phyloP scores from a whole-genome alignment of 2,888 invertebrate species.

The Tenthredo mesomela region DNA sequence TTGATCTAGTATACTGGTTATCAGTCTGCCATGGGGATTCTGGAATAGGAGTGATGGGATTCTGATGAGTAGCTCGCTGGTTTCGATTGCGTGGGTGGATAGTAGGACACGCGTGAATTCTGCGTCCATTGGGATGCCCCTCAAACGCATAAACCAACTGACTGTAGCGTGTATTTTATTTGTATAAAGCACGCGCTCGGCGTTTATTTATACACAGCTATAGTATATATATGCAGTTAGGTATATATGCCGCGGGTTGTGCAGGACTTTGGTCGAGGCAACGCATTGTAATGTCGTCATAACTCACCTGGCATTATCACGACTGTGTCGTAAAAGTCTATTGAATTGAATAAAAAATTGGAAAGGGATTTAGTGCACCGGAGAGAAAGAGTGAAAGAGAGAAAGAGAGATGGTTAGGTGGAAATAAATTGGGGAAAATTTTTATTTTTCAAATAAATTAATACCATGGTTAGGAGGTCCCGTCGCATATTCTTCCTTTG shows the following conservation, averaged over 20 bases:
- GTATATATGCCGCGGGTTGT: conserved; percentile 8
- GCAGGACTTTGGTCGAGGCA: conserved; percentile 37
- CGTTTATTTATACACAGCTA: conserved; percentile 37
- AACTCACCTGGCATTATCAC: conserved; percentile 54
- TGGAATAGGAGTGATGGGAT: conserved; percentile 5
- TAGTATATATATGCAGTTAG: background rate
- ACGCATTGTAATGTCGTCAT: conserved; percentile 54
- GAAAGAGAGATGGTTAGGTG: background rate
- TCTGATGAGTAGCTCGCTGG: conserved; percentile 18
- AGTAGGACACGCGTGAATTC: conserved; percentile 36
- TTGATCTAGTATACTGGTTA: background rate
- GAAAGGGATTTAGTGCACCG: conserved; percentile 47
- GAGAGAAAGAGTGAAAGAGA: background rate
- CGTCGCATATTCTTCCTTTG: background rate
- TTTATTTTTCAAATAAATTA: conserved; percentile 17
- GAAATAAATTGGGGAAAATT: background rate
- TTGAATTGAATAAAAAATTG: conserved; percentile 55
- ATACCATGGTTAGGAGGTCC: background rate
- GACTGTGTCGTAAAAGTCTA: conserved; percentile 54
- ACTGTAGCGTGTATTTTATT: conserved; percentile 50
- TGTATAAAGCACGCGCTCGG: conserved; percentile 39
- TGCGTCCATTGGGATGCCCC: conserved; percentile 29
- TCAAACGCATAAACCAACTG: conserved; percentile 45
- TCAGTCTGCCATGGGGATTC: background rate
- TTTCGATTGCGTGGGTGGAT: conserved; percentile 20